Conservation (phyloP, 2,797 vertebrate genomes). For the Rhinella marina region DNA sequence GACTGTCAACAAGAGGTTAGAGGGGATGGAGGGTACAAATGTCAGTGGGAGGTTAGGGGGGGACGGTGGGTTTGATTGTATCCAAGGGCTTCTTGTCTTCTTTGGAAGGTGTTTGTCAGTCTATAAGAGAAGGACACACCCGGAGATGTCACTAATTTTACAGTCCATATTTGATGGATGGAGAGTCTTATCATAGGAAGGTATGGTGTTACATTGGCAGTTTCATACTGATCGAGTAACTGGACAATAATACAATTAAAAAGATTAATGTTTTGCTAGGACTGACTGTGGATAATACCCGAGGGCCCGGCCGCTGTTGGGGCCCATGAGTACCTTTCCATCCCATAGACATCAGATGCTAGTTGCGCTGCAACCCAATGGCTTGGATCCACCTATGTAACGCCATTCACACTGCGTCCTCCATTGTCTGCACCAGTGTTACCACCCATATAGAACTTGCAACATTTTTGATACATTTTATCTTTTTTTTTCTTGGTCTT, state of each 20-base stretch:
- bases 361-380: not conserved
- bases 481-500: not conserved
- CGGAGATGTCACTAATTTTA: not conserved
- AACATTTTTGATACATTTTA: not conserved
- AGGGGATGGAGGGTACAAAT: too few relatives aligned
- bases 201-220: not conserved
- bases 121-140: not conserved
- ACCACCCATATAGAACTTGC: too few relatives aligned
- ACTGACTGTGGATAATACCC: not conserved
- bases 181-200: not conserved
- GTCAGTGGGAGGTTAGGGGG: too few relatives aligned
- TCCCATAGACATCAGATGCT: not conserved
- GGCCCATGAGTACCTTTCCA: not conserved
- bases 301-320: too few relatives aligned
- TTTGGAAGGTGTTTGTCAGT: constrained; percentile 15
- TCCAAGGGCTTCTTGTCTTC: not conserved
- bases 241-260: not conserved
- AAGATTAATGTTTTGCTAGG: not conserved
- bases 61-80: not conserved
- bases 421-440: not conserved
- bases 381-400: too few relatives aligned
- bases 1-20: too few relatives aligned
- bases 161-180: not conserved
- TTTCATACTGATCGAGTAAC: not conserved
- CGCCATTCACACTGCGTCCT: not conserved